Conservation (phyloP, 2,888 invertebrate species). For the Lacanobia oleracea region DNA sequence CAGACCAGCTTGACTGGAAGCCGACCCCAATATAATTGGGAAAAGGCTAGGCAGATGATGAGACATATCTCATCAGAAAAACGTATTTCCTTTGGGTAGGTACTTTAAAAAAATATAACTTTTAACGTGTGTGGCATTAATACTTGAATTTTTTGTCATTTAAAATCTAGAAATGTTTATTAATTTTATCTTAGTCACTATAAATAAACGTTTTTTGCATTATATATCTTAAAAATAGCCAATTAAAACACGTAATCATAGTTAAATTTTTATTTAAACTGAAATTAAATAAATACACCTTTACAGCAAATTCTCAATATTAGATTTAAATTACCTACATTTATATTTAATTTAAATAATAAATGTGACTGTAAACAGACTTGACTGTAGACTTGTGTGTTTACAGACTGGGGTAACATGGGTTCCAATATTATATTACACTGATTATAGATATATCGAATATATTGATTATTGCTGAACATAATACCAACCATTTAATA, state of each 20-base stretch:
- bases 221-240: no score
- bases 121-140: no score
- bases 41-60: no score
- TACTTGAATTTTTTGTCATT: no score
- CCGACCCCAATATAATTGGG: no score
- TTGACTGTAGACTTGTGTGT: no score
- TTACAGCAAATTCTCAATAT: constrained; percentile 86
- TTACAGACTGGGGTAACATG: constrained; percentile 54
- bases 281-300: constrained; percentile 87
- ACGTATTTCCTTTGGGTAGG: neutral
- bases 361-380: constrained; percentile 89
- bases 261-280: constrained; percentile 85
- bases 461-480: constrained; percentile 53
- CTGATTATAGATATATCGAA: constrained; percentile 20
- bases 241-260: constrained; percentile 64
- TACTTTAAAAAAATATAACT: no score
- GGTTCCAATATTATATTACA: constrained; percentile 42
- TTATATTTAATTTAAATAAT: constrained; percentile 80
- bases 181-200: no score
- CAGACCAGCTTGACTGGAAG: no score
- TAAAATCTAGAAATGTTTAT: no score
- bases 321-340: constrained; percentile 82
- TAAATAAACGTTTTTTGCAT: no score
- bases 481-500: constrained; percentile 47
- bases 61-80: neutral